Evolutionary conservation across 2,888 invertebrate genomes (phyloP).

Genomic region (Reticulitermes lucifugus): DNA sequence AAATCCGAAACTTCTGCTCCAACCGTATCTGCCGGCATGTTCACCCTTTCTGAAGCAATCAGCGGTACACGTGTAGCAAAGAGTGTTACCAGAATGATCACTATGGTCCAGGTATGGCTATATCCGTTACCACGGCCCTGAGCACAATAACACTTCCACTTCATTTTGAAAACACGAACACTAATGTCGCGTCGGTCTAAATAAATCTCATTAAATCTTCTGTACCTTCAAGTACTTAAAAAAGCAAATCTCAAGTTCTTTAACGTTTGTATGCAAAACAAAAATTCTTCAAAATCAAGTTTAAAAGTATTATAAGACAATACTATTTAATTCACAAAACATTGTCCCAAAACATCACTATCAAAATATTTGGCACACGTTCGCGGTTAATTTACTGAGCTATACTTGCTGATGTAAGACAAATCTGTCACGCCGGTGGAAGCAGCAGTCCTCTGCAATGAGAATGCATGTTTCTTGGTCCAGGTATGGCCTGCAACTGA

Average conservation of each 20-base stretch:
- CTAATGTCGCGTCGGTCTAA: neutral
- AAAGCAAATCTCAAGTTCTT: neutral
- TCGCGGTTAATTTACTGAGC: neutral
- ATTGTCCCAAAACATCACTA: neutral
- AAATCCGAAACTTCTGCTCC: neutral
- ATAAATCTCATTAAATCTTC: neutral
- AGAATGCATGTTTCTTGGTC: constrained; percentile 12
- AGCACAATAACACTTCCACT: neutral
- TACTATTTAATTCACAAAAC: neutral
- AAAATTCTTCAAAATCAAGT: neutral
- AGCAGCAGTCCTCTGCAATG: neutral
- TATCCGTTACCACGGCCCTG: neutral
- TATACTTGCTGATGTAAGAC: too few relatives aligned
- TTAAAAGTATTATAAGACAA: neutral
- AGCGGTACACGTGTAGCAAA: neutral
- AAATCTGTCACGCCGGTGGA: neutral
- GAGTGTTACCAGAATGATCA: neutral
- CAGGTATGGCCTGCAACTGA: neutral
- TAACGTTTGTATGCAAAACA: neutral
- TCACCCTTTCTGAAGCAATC: neutral
- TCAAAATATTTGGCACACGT: constrained; percentile 1
- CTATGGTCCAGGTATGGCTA: constrained; percentile 20
- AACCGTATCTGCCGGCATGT: neutral
- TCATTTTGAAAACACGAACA: neutral
- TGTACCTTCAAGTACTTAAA: neutral